Conservation (phyloP, 2,113 vertebrate genomes). For the Kryptolebias marmoratus region DNA sequence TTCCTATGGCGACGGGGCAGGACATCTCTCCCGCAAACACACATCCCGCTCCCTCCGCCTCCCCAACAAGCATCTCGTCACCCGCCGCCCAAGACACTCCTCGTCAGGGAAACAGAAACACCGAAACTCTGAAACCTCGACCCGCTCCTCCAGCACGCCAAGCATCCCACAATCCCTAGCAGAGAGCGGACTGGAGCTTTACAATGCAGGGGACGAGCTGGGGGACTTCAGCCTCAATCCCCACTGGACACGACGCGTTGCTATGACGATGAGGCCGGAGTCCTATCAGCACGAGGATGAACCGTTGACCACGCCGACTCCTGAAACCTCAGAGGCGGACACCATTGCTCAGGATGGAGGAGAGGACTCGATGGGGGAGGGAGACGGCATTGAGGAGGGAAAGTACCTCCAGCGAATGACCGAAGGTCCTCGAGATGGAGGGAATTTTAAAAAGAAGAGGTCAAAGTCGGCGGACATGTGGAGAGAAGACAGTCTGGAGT, state of each 20-base stretch:
- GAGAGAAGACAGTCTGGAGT: slow-evolving; percentile 95
- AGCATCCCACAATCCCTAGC: slow-evolving; percentile 97
- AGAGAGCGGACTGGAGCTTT: slow-evolving; percentile 90
- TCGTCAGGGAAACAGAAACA: slow-evolving; percentile 87
- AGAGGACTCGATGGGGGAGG: slow-evolving; percentile 79
- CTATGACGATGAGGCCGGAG: slow-evolving; percentile 88
- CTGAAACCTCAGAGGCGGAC: slow-evolving; percentile 84
- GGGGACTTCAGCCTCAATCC: slow-evolving; percentile 84
- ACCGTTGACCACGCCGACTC: slow-evolving; percentile 66
- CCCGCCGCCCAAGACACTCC: slow-evolving; percentile 82
- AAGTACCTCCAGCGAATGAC: slow-evolving; percentile 80
- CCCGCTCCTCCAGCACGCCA: slow-evolving; percentile 95
- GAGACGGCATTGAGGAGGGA: slow-evolving; percentile 71
- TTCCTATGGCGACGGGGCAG: slow-evolving; percentile 84
- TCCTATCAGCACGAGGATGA: slow-evolving; percentile 85
- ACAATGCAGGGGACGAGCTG: slow-evolving; percentile 78
- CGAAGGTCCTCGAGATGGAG: slow-evolving; percentile 80
- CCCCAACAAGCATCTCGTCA: slow-evolving; percentile 72
- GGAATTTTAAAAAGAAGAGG: slow-evolving; percentile 92
- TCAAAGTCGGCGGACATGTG: slow-evolving; percentile 98
- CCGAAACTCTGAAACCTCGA: slow-evolving; percentile 89
- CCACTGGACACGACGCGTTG: slow-evolving; percentile 88
- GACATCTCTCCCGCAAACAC: slow-evolving; percentile 89
- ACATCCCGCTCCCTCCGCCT: slow-evolving; percentile 91
- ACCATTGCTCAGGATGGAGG: slow-evolving; percentile 82